Conservation (phyloP, 2,797 vertebrate genomes). For the Cirrhinus molitorella region DNA sequence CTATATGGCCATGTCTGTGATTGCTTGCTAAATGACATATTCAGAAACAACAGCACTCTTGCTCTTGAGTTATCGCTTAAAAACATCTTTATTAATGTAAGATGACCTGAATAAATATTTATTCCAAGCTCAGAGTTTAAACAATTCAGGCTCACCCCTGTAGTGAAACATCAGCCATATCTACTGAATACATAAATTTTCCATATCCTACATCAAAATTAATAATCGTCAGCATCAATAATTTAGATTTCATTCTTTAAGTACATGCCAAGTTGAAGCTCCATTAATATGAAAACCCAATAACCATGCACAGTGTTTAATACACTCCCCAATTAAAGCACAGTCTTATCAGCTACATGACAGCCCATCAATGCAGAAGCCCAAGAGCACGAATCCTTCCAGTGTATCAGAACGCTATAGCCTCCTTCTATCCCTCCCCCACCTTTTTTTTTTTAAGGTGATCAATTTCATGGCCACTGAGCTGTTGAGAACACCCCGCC, state of each 20-base stretch:
- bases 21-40: background rate
- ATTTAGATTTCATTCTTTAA: constrained; percentile 58
- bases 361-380: constrained; percentile 48
- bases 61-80: background rate
- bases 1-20: background rate
- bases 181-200: constrained; percentile 35
- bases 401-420: constrained; percentile 41
- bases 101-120: background rate
- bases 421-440: constrained; percentile 67
- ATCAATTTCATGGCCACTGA: constrained; percentile 33
- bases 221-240: constrained; percentile 57
- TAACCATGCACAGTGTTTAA: constrained; percentile 52
- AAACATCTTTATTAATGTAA: background rate
- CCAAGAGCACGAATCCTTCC: constrained; percentile 36
- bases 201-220: constrained; percentile 52
- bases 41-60: background rate
- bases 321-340: constrained; percentile 50
- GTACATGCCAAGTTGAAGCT: constrained; percentile 44
- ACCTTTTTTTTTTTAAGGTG: constrained; percentile 67
- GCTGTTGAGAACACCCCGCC: constrained; percentile 29
- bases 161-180: constrained; percentile 26
- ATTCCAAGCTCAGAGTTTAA: constrained; percentile 4
- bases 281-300: constrained; percentile 58
- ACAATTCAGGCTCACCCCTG: background rate
- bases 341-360: constrained; percentile 43